Evolutionary conservation across 2,888 invertebrate genomes (phyloP).

Genomic region (Drosophila cognata): DNA sequence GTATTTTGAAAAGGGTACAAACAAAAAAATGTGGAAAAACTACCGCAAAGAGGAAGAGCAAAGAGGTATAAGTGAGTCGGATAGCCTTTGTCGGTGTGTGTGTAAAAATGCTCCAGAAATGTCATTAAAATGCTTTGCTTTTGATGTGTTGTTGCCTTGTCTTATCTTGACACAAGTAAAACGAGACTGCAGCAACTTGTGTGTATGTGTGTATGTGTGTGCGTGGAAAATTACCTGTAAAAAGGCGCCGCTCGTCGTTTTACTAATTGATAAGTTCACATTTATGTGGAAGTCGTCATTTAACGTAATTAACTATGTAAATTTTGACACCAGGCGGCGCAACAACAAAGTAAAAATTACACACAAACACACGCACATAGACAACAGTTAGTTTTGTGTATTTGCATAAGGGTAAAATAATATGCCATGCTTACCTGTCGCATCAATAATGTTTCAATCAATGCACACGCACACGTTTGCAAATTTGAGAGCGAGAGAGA

Average conservation of each 20-base stretch:
- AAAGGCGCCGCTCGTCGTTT: slow-evolving; percentile 60
- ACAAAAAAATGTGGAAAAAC: slow-evolving; percentile 68
- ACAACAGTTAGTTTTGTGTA: slow-evolving; percentile 17
- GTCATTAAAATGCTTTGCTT: slow-evolving; percentile 68
- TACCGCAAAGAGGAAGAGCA: slow-evolving; percentile 35
- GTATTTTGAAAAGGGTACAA: slow-evolving; percentile 37
- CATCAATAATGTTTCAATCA: slow-evolving; percentile 57
- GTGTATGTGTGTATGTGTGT: slow-evolving; percentile 5
- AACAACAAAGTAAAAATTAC: slow-evolving; percentile 23
- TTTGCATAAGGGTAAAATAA: slow-evolving; percentile 2
- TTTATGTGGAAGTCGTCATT: slow-evolving; percentile 35
- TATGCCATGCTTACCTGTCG: slow-evolving; percentile 66
- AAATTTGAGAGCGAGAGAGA: slow-evolving; percentile 13
- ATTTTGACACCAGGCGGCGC: slow-evolving; percentile 55
- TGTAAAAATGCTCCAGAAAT: slow-evolving; percentile 69
- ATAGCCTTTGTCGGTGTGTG: slow-evolving; percentile 27
- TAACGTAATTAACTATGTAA: slow-evolving; percentile 68
- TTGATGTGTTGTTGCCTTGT: slow-evolving; percentile 44
- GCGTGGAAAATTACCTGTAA: slow-evolving; percentile 67
- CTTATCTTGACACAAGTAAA: slow-evolving; percentile 66
- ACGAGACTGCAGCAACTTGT: slow-evolving; percentile 53
- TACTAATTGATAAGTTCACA: slow-evolving; percentile 66
- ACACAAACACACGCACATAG: slow-evolving; percentile 17
- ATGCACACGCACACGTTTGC: slow-evolving; percentile 50
- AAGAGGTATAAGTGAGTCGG: slow-evolving; percentile 12